These are phyloP conservation scores for Drosophila pseudotakahashii DNA, from an alignment of 2,888 invertebrate genomes.

Conservation along the genomic window DNA sequence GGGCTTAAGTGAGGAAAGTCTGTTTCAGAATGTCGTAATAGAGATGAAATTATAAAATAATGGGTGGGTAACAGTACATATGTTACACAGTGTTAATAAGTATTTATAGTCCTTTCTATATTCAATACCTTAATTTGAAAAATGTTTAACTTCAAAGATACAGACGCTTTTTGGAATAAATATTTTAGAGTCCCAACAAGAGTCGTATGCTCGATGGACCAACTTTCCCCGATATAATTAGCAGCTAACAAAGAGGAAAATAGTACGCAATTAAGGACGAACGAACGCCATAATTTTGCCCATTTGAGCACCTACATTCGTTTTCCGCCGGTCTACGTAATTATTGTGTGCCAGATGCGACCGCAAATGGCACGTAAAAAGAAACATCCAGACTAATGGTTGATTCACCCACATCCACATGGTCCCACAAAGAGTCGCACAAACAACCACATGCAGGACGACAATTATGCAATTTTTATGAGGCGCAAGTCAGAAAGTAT, in stretches of 20 bases:
- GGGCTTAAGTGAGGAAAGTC: neutral
- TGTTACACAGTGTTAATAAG: no score
- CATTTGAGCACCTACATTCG: conserved; percentile 57
- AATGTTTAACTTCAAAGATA: no score
- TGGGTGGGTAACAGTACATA: neutral
- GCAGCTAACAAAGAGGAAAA: conserved; percentile 49
- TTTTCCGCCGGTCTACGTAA: conserved; percentile 27
- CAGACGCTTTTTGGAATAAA: neutral
- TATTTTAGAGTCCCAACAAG: neutral
- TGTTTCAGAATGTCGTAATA: neutral
- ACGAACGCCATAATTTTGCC: conserved; percentile 38
- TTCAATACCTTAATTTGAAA: no score
- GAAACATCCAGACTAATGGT: conserved; percentile 55
- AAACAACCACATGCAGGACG: conserved; percentile 41
- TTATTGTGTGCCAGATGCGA: conserved; percentile 62
- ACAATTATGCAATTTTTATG: conserved; percentile 75
- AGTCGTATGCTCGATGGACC: neutral
- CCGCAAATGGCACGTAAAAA: conserved; percentile 66
- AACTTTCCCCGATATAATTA: conserved; percentile 32
- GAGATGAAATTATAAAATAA: neutral
- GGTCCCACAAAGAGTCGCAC: conserved; percentile 8
- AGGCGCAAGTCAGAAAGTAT: conserved; percentile 58
- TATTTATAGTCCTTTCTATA: neutral
- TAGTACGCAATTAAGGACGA: conserved; percentile 14
- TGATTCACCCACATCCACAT: conserved; percentile 23